A percentile compares a stretch with the other conserved stretches of the same genome.
phyloP scores from a whole-genome alignment of 2,113 vertebrate genomes.

The human region DNA sequence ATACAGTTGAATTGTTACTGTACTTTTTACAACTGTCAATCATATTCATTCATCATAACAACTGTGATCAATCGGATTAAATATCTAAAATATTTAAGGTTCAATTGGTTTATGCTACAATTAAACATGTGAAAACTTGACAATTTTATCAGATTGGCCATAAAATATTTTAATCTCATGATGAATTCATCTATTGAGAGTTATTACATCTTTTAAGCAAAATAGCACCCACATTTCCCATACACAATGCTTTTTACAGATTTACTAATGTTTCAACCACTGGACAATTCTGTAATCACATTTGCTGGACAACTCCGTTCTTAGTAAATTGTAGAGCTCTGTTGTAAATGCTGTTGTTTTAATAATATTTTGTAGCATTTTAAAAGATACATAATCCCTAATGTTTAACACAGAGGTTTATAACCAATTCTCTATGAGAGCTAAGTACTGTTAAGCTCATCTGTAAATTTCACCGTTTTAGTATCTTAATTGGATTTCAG shows the following conservation, averaged over 20 bases:
- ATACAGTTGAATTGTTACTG: neutral
- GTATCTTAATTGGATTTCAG: conserved; percentile 42
- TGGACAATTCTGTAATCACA: neutral
- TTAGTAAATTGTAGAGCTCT: neutral
- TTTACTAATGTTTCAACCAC: neutral
- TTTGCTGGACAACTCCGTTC: neutral
- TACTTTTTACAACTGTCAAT: neutral
- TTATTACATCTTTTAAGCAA: neutral
- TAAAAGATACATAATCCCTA: neutral
- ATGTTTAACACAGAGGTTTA: neutral
- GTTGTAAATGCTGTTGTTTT: neutral
- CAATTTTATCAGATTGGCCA: neutral
- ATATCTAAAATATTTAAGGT: neutral
- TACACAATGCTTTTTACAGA: neutral
- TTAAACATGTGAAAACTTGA: neutral
- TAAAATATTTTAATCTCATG: neutral
- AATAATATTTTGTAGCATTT: neutral
- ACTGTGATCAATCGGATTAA: neutral
- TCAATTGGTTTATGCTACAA: neutral
- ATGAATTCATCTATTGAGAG: conserved; percentile 22
- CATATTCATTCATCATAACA: neutral
- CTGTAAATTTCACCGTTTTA: conserved; percentile 47
- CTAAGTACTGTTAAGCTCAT: conserved; percentile 35
- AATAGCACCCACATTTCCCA: neutral
- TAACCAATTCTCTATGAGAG: neutral